phyloP scores from a whole-genome alignment of 1,140 invertebrate genomes.

The Cyclargus thomasi region DNA sequence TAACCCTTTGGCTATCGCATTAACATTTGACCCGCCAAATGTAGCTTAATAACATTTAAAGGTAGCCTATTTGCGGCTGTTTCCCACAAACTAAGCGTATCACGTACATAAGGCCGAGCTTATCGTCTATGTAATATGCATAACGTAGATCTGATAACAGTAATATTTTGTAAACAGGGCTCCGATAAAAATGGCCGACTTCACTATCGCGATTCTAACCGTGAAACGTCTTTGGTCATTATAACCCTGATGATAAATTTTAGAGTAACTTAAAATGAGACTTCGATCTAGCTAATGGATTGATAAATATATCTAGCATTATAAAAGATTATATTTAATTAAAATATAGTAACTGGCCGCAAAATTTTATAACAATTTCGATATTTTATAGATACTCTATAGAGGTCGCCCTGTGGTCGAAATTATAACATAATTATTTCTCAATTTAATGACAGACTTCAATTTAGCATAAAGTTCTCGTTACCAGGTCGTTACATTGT shows the following conservation, averaged over 20 bases:
- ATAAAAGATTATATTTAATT: too few relatives aligned
- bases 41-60: neutral
- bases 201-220: neutral
- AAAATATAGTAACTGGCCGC: too few relatives aligned
- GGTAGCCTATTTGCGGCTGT: neutral
- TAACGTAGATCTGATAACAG: conserved; percentile 8
- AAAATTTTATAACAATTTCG: too few relatives aligned
- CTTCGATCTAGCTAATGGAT: too few relatives aligned
- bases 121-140: conserved; percentile 3
- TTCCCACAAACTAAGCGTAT: neutral
- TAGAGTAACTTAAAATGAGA: too few relatives aligned
- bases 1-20: neutral
- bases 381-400: too few relatives aligned
- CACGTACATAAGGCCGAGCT: neutral
- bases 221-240: neutral
- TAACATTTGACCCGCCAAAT: neutral
- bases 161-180: conserved; percentile 7
- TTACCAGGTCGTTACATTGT: too few relatives aligned
- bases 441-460: too few relatives aligned
- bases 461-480: too few relatives aligned
- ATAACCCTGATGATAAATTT: neutral
- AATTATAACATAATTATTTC: too few relatives aligned
- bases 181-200: neutral
- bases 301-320: too few relatives aligned
- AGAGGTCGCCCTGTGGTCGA: too few relatives aligned